phyloP scores from a whole-genome alignment of 2,797 vertebrate species.

The Falco berigora region DNA sequence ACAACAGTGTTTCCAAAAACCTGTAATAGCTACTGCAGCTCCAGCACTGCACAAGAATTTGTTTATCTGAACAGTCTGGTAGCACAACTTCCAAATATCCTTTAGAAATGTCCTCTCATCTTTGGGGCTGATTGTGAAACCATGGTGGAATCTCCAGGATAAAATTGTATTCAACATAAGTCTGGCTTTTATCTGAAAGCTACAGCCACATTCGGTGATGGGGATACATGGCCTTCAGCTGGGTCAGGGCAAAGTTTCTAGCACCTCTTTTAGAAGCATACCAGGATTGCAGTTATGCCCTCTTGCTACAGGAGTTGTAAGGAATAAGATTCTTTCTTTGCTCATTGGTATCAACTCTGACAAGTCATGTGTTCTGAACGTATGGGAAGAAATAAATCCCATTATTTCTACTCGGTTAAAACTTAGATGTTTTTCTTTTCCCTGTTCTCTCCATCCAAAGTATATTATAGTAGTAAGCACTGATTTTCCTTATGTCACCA shows the following conservation, averaged over 20 bases:
- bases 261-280: not conserved
- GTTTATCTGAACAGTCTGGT: not conserved
- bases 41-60: not conserved
- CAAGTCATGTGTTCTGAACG: not conserved
- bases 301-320: not conserved
- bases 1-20: not conserved
- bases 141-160: not conserved
- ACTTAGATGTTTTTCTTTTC: not conserved
- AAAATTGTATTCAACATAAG: not conserved
- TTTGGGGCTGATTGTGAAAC: not conserved
- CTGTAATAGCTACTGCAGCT: not conserved
- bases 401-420: not conserved
- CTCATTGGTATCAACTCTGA: not conserved
- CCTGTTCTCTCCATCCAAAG: not conserved
- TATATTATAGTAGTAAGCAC: not conserved
- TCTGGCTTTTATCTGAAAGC: not conserved
- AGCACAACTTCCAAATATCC: not conserved
- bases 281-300: not conserved
- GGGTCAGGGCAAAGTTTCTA: not conserved
- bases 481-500: not conserved
- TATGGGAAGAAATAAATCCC: not conserved
- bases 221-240: not conserved
- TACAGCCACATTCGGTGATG: not conserved
- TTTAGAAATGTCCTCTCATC: not conserved
- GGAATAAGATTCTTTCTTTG: not conserved